Percentiles rank a stretch among this genome's conserved stretches.
phyloP scores from a whole-genome alignment of 2,888 invertebrate species.

The Troides aeacus region DNA sequence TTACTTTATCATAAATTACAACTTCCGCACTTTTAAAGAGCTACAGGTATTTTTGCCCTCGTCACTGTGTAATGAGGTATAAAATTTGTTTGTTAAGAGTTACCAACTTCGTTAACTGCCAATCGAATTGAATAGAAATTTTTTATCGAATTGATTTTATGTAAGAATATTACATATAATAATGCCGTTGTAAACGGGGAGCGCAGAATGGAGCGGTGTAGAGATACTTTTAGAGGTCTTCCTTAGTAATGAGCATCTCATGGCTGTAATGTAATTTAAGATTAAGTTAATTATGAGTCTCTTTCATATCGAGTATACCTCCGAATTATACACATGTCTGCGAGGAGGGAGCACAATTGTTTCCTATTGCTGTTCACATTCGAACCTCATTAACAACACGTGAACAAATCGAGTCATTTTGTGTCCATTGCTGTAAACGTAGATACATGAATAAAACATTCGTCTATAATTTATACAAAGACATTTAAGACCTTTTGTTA shows the following conservation, averaged over 20 bases:
- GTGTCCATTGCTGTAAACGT: not conserved
- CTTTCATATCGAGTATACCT: not conserved
- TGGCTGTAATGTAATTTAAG: no score
- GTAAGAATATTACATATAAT: not conserved
- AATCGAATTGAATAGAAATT: not conserved
- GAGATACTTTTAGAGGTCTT: no score
- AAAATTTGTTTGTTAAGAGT: not conserved
- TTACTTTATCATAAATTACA: constrained; percentile 27
- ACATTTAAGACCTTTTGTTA: no score
- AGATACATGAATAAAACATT: constrained; percentile 10
- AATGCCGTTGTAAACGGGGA: not conserved
- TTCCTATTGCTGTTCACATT: constrained; percentile 17
- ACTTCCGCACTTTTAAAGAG: constrained; percentile 4
- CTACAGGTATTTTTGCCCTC: constrained; percentile 10
- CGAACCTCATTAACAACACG: constrained; percentile 19
- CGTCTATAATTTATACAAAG: constrained; percentile 24
- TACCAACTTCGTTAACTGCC: not conserved
- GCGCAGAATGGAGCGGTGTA: no score
- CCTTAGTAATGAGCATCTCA: no score
- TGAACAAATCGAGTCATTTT: constrained; percentile 17
- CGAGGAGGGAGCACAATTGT: constrained; percentile 10
- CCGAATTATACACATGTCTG: not conserved
- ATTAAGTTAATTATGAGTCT: not conserved
- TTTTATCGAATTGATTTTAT: not conserved
- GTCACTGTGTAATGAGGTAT: constrained; percentile 1